Evolutionary conservation across 2,888 invertebrate species (phyloP), one percentile per base, ranked within the genome.

Genomic region (Polietes domitor): DNA sequence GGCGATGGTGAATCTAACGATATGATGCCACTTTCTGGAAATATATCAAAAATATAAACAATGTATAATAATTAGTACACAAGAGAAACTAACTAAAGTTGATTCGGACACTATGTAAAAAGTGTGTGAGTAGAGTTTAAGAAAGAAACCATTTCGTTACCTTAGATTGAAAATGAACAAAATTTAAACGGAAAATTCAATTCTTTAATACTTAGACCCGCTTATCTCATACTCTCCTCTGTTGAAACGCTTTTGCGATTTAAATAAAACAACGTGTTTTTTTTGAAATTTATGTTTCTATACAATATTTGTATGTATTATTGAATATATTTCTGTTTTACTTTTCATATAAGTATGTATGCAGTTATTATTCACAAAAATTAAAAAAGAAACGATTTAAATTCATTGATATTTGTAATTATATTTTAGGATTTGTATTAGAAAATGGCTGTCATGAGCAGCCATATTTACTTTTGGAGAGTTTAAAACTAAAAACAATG

Each of bases 1-100:
- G 90, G 90, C 10, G 90, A 89, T 43, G 90, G 90, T 1, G 90
- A 90, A 80, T 90, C 90, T 82, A 90, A 83, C n/a, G 88, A 89
- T 83, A 90, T 90, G 37, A 90, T 88, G 28, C 88, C 88, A 85
- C 83, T 41, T 80, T 87, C 87, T 85, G 85, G 21, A 85, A 86
- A 82, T 82, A 81, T 63, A 86, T 77, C 73, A 43, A 73, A 82
- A 43, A 37, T 32, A 71, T 12, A 72, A 80, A 77, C 17, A 63
- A 77, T 7, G 12, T 72, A 19, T 61, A 68, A 77, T 65, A 72
- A 77, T 63, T 82, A 73, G 17, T 75, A 43, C 37, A 71, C 19
- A n/a, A 47, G 12, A 47, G 24, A 53, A 43, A 12, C 3, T 32
- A 7, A 32, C 32, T 32, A 32, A 32, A 32, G 7, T 32, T 32